Evolutionary conservation across 1,140 invertebrate species (phyloP).

Genomic region (Vollenhovia emeryi): DNA sequence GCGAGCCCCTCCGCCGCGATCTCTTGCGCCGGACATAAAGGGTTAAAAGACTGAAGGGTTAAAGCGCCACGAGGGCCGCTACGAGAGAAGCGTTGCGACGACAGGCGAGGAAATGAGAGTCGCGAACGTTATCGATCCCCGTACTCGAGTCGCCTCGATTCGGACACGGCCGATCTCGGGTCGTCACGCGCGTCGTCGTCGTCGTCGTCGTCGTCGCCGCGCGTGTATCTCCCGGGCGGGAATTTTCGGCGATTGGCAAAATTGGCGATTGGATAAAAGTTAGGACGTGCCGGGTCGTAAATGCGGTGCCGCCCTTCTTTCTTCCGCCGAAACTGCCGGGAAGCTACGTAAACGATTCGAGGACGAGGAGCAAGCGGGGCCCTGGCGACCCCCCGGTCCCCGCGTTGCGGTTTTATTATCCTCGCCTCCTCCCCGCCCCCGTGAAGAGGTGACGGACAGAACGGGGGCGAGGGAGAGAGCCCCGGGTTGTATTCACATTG

Average conservation of each 20-base stretch:
- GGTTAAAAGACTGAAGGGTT: constrained; percentile 14
- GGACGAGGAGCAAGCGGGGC: not conserved
- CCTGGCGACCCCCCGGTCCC: not conserved
- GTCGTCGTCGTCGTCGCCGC: too few relatives aligned
- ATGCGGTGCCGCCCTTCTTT: not conserved
- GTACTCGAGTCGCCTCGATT: not conserved
- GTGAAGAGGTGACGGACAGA: not conserved
- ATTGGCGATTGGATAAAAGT: constrained; percentile 39
- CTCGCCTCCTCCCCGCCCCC: not conserved
- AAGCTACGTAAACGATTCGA: constrained; percentile 33
- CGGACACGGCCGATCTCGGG: not conserved
- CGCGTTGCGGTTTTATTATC: constrained; percentile 24
- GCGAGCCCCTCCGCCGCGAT: not conserved
- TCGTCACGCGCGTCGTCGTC: constrained; percentile 27
- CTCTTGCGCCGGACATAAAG: not conserved
- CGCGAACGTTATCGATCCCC: constrained; percentile 36
- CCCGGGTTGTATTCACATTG: constrained; percentile 1
- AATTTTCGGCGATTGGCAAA: constrained; percentile 42
- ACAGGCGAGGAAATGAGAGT: constrained; percentile 2
- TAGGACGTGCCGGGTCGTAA: constrained; percentile 31
- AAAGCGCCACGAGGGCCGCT: too few relatives aligned
- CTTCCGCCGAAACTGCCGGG: not conserved
- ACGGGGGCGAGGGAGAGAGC: not conserved
- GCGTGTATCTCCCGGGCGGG: not conserved
- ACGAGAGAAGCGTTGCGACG: not conserved